Percentiles rank a stretch among this genome's conserved stretches.
These are phyloP conservation scores for Epirrita christyi DNA, from an alignment of 2,888 invertebrate species.

Conservation along the genomic window DNA sequence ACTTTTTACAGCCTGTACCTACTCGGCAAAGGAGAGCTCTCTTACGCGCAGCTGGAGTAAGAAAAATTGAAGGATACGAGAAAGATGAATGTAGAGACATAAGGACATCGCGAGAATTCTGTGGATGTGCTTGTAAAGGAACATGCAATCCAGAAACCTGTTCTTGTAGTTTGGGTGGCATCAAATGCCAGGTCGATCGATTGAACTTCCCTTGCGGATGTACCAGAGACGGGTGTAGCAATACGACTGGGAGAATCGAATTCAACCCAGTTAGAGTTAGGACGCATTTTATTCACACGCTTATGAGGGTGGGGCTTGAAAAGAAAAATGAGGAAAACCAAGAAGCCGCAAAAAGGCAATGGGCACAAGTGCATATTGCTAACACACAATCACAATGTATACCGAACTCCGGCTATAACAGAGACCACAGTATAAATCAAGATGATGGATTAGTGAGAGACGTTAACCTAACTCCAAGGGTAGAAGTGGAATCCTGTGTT, in stretches of 20 bases:
- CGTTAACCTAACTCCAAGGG: constrained; percentile 80
- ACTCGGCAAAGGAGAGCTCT: constrained; percentile 95
- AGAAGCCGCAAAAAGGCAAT: constrained; percentile 75
- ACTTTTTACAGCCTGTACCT: constrained; percentile 96
- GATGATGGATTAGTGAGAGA: constrained; percentile 80
- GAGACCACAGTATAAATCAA: constrained; percentile 64
- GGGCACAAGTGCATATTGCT: constrained; percentile 71
- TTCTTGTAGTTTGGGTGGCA: constrained; percentile 96
- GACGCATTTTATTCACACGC: constrained; percentile 98
- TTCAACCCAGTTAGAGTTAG: constrained; percentile 98
- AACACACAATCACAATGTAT: constrained; percentile 58
- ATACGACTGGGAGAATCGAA: constrained; percentile 96
- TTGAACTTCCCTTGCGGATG: constrained; percentile 98
- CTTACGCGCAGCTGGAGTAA: constrained; percentile 95
- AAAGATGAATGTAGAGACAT: constrained; percentile 98
- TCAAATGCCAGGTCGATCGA: constrained; percentile 98
- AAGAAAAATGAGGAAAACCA: constrained; percentile 89
- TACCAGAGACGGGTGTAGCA: constrained; percentile 96
- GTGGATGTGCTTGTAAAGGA: constrained; percentile 96
- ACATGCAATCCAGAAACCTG: constrained; percentile 98
- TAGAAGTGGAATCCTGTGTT: constrained; percentile 87
- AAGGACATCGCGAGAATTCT: constrained; percentile 95
- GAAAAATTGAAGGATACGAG: constrained; percentile 96
- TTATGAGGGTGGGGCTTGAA: constrained; percentile 96
- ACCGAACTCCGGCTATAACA: constrained; percentile 67